Evolutionary conservation across 2,888 invertebrate species (phyloP), one percentile per base, ranked within the genome.

Genomic region (Dorcus parallelipipedus): DNA sequence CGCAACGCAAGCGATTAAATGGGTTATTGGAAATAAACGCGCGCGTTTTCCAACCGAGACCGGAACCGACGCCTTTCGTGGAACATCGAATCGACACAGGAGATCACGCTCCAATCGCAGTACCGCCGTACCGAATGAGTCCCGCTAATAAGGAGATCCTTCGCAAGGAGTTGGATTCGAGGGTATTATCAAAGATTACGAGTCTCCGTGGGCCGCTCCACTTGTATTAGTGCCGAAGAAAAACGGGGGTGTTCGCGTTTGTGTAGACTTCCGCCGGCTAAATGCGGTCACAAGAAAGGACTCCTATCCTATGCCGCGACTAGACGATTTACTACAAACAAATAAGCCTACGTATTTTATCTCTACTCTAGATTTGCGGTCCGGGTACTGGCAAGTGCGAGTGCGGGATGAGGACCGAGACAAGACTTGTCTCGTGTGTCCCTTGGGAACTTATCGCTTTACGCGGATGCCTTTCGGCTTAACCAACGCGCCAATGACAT

Each of bases 301-400:
- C 49, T 42, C 49, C 1, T 78, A 77, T 43, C 75, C 75, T 1
- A 52, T 77, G 9, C 78, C 78, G 1, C 60, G 74, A 7, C 75
- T 78, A 26, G 78, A 78, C 51, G 77, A 78, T 17, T 57, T 76
- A 20, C 51, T 78, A 5, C 73, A 76, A 45, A 65, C 61, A 0
- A 70, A 74, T 0, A 72, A 69, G 55, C 60, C 58, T 5, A 71
- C 57, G 10, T 38, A 23, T 9, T 64, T 49, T 39, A 65, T 67
- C 56, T 66, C 71, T 7, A 73, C 73, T 0, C 52, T 78, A 3
- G 75, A 77, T 52, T 61, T 78, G 1, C 64, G 66, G 20, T 56
- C 69, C n/a, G 76, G 76, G 0, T 78, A 76, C 57, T 75, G 73
- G 69, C 77, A 77, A 53, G 66, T 75, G 6, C 17, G 41, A 14